Evolutionary conservation across 2,797 vertebrate genomes (phyloP).

Genomic region (Mareca penelope): DNA sequence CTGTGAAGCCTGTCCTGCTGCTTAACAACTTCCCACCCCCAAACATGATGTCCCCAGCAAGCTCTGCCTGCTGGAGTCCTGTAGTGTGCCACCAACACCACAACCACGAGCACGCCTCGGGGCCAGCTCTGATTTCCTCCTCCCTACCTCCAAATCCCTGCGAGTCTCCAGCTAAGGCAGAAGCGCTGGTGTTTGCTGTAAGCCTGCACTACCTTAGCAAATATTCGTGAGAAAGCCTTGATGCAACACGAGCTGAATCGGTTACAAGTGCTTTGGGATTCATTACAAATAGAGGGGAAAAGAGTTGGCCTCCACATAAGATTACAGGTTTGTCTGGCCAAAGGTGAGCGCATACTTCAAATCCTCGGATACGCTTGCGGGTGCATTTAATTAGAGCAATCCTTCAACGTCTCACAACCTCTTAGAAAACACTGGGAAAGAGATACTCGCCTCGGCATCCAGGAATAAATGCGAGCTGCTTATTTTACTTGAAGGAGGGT

Average conservation of each 20-base stretch:
- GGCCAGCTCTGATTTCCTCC: not conserved
- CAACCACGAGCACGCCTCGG: not conserved
- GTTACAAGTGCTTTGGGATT: too few species aligned
- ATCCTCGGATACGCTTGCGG: not conserved
- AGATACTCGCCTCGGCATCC: not conserved
- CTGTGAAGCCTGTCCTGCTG: not conserved
- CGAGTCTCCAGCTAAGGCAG: not conserved
- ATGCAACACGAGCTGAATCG: too few species aligned
- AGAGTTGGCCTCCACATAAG: too few species aligned
- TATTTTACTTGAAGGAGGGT: not conserved
- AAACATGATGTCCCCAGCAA: rapidly evolving
- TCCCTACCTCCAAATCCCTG: not conserved
- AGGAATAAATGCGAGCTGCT: not conserved
- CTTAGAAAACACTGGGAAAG: not conserved
- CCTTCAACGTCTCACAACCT: not conserved
- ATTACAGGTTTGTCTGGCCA: not conserved
- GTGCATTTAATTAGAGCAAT: not conserved
- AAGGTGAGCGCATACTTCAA: not conserved
- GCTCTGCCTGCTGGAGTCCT: not conserved
- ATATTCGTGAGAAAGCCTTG: too few species aligned
- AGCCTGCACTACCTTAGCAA: too few species aligned
- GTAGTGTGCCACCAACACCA: not conserved
- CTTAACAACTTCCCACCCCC: rapidly evolving
- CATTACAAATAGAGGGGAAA: too few species aligned
- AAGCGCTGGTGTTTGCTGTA: too few species aligned